Base-by-base conservation (phyloP, 2,797 vertebrate species). In the Periparus ater region DNA sequence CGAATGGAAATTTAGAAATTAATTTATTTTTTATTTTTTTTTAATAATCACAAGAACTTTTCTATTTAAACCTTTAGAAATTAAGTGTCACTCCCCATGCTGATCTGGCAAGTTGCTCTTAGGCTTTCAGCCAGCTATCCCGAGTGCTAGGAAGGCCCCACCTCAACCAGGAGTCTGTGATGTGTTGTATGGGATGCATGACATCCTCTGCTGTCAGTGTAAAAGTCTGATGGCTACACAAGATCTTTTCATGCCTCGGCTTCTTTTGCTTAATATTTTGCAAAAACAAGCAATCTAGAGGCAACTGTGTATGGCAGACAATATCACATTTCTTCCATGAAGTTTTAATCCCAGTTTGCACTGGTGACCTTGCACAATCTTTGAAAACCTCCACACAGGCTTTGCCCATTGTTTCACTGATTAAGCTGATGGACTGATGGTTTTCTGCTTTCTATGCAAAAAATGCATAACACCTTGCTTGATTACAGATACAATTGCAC, bases 361-460 rank as follows among this genome's bases (percentile, higher is more conserved):
- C 44, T 66, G 70, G 51, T 93, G 85, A 89, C 93, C 95, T 95
- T 86, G 92, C 20, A 88, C 44, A 75, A 29, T 45, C 42, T 96
- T 85, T 86, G 58, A 88, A 91, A 86, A 63, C 19, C 55, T 88
- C 45, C 17, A 10, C 38, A 13, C 12, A 40, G 38, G 38, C 38
- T 40, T 38, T 13, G 38, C 38, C 38, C 38, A 40, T 40, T 58
- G 44, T 32, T 84, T 83, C 65, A 34, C 85, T 91, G 89, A 77
- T 94, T 93, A 96, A 58, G 47, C 34, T 85, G 75, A 89, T 29
- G 65, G 91, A 91, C 81, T 91, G 84, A 72, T 61, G 78, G 62
- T 93, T 95, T 94, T 93, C 81, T 93, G 70, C 70, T 95, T 92
- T 91, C 82, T 91, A 20, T 91, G 89, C 66, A 88, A 95, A 95